Evolutionary conservation across 2,888 invertebrate genomes (phyloP).

Genomic region (Drosophila multiciliata): DNA sequence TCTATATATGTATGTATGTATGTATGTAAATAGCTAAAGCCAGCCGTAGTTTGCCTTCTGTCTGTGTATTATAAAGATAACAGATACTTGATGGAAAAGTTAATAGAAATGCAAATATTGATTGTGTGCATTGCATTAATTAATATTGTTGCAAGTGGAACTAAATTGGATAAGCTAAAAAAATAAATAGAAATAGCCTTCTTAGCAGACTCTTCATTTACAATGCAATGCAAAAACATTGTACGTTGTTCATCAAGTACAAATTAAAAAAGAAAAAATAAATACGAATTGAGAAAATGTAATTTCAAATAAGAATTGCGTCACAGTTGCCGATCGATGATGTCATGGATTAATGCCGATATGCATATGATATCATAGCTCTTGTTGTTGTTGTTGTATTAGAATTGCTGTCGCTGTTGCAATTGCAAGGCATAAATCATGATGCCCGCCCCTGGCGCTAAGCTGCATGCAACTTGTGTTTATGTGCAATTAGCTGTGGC

Average conservation of each 20-base stretch:
- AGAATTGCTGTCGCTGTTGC: constrained; percentile 6
- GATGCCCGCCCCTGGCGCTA: constrained; percentile 62
- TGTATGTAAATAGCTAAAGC: background rate
- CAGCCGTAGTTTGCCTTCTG: background rate
- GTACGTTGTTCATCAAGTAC: background rate
- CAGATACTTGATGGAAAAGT: background rate
- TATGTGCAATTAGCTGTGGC: constrained; percentile 54
- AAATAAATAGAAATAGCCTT: background rate
- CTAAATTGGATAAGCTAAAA: background rate
- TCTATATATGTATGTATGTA: background rate
- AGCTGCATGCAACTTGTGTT: constrained; percentile 29
- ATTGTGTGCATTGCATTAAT: background rate
- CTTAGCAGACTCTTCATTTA: background rate
- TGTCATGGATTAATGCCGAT: constrained; percentile 40
- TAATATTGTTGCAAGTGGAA: background rate
- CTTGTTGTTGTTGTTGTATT: constrained; percentile 3
- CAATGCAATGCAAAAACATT: no score
- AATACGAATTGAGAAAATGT: background rate
- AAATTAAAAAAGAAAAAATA: background rate
- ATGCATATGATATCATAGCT: constrained; percentile 51
- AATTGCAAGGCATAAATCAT: constrained; percentile 39
- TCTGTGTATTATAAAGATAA: background rate
- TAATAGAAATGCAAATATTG: background rate
- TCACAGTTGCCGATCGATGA: constrained; percentile 45
- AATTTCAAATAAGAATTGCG: constrained; percentile 9